Evolutionary conservation across 92 coral and sea anemone species (phyloP), one percentile per base, ranked within the genome.

Genomic region (Porites lobata): DNA sequence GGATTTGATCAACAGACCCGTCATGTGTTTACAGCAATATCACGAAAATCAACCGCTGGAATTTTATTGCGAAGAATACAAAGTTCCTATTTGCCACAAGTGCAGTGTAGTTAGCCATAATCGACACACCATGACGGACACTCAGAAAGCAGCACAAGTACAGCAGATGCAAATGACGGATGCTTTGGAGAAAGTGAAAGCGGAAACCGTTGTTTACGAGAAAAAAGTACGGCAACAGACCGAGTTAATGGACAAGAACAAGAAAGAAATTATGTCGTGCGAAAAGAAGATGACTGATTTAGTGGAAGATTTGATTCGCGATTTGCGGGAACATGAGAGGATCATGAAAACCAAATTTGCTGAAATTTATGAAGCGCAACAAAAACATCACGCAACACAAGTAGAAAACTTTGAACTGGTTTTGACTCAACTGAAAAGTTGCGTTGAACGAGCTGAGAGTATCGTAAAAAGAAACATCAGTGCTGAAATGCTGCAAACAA

Each of bases 401-500:
- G 65, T 76, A 12, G 65, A 76, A 6, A 76, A 52, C 65, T 76
- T 76, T 19, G 80, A 76, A 32, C 0, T 52, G 18, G 18, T 20
- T 20, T 1, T 20, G 47, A 11, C 65, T 9, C 80, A 76, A 76
- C 22, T 76, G 64, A 76, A 76, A 54, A 76, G 80, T 20, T 56
- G 65, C 80, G 67, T 53, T 53, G 22, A 21, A 21, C 22, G 22
- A 21, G 22, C 0, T 21, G 22, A 21, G 22, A 21, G 22, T 21
- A 21, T 76, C 51, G 2, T 52, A 26, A 2, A 61, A 54, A 76
- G 80, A 51, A 76, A 76, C 65, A 51, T 53, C 47, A 50, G 65
- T 18, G 47, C 32, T 52, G 80, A 76, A 76, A 76, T 76, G 51
- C 65, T 76, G 1, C 80, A 76, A 76, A 52, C 80, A 76, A 76